A percentile compares a stretch with the other conserved stretches of the same genome.
phyloP scores from a whole-genome alignment of 2,113 vertebrate species.

The Actenoides lindsayi region DNA sequence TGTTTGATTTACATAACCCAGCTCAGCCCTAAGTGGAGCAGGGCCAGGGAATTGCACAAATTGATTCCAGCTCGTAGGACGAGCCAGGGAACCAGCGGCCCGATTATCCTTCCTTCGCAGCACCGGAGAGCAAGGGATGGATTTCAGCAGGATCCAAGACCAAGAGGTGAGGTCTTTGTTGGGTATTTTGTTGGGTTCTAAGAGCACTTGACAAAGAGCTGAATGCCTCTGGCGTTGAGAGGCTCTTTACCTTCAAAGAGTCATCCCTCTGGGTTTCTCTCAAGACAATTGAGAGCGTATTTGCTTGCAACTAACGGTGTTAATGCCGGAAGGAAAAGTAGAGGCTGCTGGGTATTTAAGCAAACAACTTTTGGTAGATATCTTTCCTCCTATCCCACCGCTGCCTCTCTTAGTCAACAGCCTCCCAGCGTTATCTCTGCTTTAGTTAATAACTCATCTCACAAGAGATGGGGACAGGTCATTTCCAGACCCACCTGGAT shows the following conservation, averaged over 20 bases:
- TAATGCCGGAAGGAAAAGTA: background rate
- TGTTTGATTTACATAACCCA: background rate
- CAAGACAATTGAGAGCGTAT: background rate
- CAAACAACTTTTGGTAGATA: background rate
- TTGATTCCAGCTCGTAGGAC: background rate
- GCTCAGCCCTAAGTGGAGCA: background rate
- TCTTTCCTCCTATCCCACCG: background rate
- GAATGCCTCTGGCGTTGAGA: background rate
- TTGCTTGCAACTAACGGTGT: background rate
- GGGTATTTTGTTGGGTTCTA: background rate
- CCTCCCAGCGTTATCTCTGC: background rate
- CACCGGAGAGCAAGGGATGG: background rate
- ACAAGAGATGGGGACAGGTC: background rate
- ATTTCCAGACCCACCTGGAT: no score
- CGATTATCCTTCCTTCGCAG: background rate
- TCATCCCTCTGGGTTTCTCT: background rate
- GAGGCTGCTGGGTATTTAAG: background rate
- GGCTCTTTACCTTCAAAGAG: background rate
- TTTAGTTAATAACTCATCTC: background rate
- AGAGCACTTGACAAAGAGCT: background rate
- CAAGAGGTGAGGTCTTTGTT: background rate
- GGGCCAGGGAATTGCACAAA: background rate
- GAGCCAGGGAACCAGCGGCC: background rate
- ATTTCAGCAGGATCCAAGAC: background rate
- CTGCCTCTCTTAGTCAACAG: background rate